Evolutionary conservation across 2,888 invertebrate genomes (phyloP), one percentile per base, ranked within the genome.

Genomic region (Spatulosminthurus flaviceps): DNA sequence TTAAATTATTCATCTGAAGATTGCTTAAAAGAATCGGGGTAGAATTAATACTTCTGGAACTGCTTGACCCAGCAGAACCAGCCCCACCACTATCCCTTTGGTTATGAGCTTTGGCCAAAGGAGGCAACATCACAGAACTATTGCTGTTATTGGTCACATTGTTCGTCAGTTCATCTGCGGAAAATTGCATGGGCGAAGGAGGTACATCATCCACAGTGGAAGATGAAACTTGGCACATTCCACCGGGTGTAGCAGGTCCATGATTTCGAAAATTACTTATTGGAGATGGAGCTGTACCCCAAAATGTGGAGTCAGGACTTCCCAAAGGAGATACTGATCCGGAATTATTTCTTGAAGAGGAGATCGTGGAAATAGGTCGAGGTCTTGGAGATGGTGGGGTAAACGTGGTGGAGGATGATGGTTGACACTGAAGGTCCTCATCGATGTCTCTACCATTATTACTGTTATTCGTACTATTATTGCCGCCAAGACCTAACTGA

Each of bases 141-240:
- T 72, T 72, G 1, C 60, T 28, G 29, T 22, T 22, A n/a, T 29
- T 29, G 51, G 1, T 61, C 21, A 41, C 64, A 61, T 26, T 42
- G 1, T n/a, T n/a, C n/a, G n/a, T n/a, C n/a, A 34, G 34, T 1
- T 67, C 67, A 42, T 41, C 42, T 21, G 60, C 16, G 9, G 43
- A 22, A 26, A 74, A 74, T 28, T 19, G 42, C n/a, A 77, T 16
- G 13, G 85, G 84, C 24, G 83, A 83, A 4, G 83, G 83, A 70
- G 85, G 84, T 21, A 84, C 81, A 41, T 85, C 85, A 80, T 85
- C 85, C 13, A 81, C 81, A 0, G 85, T 85, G 4, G 85, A 85
- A 0, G 84, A 84, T 11, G 84, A 84, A 11, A 85, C 85, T 21
- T 81, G 83, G 80, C 85, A 85, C 78, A 82, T 79, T 43, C 83